Percentiles rank a stretch among this genome's conserved stretches.
These are phyloP conservation scores for Perithous albicinctus DNA, from an alignment of 2,888 invertebrate genomes.

Conservation along the genomic window DNA sequence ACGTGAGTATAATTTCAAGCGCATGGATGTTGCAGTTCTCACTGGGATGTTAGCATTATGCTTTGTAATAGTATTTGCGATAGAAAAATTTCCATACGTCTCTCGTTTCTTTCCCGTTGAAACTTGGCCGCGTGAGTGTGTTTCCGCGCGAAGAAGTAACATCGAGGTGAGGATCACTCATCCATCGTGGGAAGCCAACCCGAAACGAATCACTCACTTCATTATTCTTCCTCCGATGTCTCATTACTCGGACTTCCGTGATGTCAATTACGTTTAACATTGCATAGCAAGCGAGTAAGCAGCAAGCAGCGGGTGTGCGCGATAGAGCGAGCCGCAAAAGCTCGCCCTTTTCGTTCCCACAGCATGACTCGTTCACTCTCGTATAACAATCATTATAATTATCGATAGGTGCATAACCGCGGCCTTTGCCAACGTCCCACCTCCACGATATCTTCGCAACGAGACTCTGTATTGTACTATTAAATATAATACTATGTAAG, in stretches of 20 bases:
- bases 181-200: constrained; percentile 70
- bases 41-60: constrained; percentile 23
- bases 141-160: constrained; percentile 2
- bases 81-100: constrained; percentile 51
- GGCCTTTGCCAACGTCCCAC: constrained; percentile 62
- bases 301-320: constrained; percentile 11
- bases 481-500: constrained; percentile 55
- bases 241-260: constrained; percentile 72
- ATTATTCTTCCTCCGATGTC: constrained; percentile 70
- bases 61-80: constrained; percentile 21
- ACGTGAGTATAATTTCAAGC: constrained; percentile 2
- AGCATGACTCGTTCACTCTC: constrained; percentile 68
- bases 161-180: constrained; percentile 56
- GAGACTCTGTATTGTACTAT: constrained; percentile 47
- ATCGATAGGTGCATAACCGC: constrained; percentile 67
- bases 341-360: constrained; percentile 68
- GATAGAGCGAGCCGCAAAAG: constrained; percentile 40
- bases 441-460: constrained; percentile 56
- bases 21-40: background rate
- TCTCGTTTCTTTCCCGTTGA: constrained; percentile 23
- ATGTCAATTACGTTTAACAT: constrained; percentile 73
- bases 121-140: constrained; percentile 33
- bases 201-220: constrained; percentile 71
- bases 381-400: constrained; percentile 71
- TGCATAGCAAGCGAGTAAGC: constrained; percentile 50